Conservation (phyloP, 2,888 invertebrate species). For the Rotaria magnacalcarata region DNA sequence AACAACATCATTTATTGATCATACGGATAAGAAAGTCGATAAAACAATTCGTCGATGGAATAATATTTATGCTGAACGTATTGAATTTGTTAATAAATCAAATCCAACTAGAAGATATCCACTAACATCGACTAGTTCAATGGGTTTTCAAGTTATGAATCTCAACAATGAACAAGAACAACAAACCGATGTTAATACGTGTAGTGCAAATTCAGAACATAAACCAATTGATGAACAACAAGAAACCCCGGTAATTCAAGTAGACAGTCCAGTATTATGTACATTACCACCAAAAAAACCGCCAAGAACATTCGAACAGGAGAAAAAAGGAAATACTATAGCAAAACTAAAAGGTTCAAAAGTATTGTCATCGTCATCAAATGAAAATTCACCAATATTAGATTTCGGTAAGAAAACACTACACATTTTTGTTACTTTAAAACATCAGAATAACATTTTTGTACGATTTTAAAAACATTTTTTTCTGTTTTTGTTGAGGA, state of each 20-base stretch:
- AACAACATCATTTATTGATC: neutral
- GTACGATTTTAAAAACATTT: too few relatives aligned
- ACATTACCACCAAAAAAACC: neutral
- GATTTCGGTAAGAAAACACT: neutral
- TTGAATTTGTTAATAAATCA: neutral
- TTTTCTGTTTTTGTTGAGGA: too few relatives aligned
- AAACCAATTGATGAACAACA: neutral
- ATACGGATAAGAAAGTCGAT: neutral
- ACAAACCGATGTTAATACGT: neutral
- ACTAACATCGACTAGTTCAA: too few relatives aligned
- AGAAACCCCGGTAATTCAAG: neutral
- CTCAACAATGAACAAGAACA: neutral
- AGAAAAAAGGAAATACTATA: neutral
- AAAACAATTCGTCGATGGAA: neutral
- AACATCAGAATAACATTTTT: too few relatives aligned
- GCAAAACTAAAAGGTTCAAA: too few relatives aligned
- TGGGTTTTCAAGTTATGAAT: too few relatives aligned
- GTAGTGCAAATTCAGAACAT: neutral
- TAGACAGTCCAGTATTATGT: neutral
- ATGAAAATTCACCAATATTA: conserved; percentile 3
- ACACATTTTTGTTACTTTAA: too few relatives aligned
- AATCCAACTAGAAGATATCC: too few relatives aligned
- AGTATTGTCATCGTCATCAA: neutral
- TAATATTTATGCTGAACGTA: neutral
- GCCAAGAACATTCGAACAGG: conserved; percentile 22